Evolutionary conservation across 2,888 invertebrate genomes (phyloP).

Genomic region (Petrolisthes cinctipes): DNA sequence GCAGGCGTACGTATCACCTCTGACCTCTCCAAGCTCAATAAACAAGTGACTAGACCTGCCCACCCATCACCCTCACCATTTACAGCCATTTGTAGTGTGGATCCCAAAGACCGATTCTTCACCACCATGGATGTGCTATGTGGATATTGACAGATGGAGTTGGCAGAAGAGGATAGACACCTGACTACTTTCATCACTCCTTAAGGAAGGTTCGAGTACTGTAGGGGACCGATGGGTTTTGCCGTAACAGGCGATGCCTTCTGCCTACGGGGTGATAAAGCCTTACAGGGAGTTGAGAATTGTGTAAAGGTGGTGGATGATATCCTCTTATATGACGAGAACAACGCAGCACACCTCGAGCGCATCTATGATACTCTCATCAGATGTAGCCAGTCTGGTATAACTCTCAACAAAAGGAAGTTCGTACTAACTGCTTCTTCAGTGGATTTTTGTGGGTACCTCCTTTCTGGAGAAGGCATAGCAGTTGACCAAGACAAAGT

Average conservation of each 20-base stretch:
- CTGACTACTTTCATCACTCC: conserved; percentile 25
- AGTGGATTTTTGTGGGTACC: not conserved
- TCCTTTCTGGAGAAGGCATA: not conserved
- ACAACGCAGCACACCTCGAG: not conserved
- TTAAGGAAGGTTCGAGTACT: conserved; percentile 8
- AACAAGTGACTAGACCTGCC: not conserved
- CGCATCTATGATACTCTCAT: not conserved
- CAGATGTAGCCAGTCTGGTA: not conserved
- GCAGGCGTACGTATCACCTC: not conserved
- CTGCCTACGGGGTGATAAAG: conserved; percentile 18
- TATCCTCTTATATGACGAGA: not conserved
- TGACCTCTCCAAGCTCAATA: conserved; percentile 1
- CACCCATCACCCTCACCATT: conserved; percentile 8
- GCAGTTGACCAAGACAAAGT: not conserved
- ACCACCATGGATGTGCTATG: conserved; percentile 14
- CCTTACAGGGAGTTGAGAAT: conserved; percentile 3
- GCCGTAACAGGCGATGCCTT: conserved; percentile 17
- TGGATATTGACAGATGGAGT: conserved; percentile 14
- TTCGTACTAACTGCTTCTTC: not conserved
- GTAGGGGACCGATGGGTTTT: conserved; percentile 21
- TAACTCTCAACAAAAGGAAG: conserved; percentile 13
- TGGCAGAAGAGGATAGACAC: conserved; percentile 6
- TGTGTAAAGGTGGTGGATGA: conserved; percentile 12
- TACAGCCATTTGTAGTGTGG: not conserved
- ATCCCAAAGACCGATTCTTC: conserved; percentile 3